Evolutionary conservation across 1,140 invertebrate species (phyloP), one percentile per base, ranked within the genome.

Genomic region (Heliconius congener): DNA sequence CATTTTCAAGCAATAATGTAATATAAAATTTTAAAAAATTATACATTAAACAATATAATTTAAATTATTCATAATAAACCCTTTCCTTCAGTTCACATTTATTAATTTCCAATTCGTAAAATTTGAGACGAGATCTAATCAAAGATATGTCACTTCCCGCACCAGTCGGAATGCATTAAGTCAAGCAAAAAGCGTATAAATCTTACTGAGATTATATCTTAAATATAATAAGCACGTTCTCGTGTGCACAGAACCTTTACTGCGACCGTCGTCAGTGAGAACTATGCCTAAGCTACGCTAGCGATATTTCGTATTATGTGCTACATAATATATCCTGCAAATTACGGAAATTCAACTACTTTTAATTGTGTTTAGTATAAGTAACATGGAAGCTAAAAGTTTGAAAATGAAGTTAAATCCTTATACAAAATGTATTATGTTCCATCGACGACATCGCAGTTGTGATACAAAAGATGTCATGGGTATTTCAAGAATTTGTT

Each of bases 91-190:
- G 27, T 66, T n/a, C 23, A 30, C 27, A 27, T 30, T 30, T 6
- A 66, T 13, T 66, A 30, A 66, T 18, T 27, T 30, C 23, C n/a
- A 27, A 8, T 66, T 8, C 1, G 0, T 66, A 66, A 9, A 11
- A 23, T n/a, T n/a, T 8, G n/a, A 60, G 23, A 27, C 19, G 19
- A 60, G 9, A 30, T 34, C n/a, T 27, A 71, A 23, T n/a, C 16
- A 42, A 46, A 46, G 37, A 52, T n/a, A 57, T 71, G 52, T 77
- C 19, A n/a, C 55, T 77, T 42, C 39, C 80, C 86, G 90, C 93
- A 93, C 93, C 93, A 93, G 93, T 88, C 93, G 93, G 91, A 93
- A 94, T 93, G 90, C 90, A 92, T 86, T 84, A 88, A 91, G 85
- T 91, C 86, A 91, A 93, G 89, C 91, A 86, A 90, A 88, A 93